Evolutionary conservation across 2,888 invertebrate genomes (phyloP), one percentile per base, ranked within the genome.

Genomic region (Hermaeophaga mercurialis): DNA sequence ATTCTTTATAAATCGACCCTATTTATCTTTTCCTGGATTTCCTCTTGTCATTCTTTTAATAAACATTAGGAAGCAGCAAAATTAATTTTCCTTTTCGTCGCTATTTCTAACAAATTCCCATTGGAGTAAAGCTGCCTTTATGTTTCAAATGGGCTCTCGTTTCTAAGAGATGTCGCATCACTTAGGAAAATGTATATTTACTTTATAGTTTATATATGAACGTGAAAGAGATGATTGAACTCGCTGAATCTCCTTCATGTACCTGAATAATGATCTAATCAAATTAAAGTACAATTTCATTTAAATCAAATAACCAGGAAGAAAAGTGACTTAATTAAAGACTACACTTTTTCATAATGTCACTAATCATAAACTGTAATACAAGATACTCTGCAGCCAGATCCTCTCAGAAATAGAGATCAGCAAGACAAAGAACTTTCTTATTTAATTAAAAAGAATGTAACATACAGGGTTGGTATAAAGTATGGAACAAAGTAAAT

Each of bases 1-100:
- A 58, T 61, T 59, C 55, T 58, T 61, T 58, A 57, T 59, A 59
- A 61, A 59, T 57, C 49, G 61, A 48, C 57, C 45, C 63, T 58
- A 60, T 60, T 60, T 60, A 59, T 59, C 60, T 56, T 54, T 46
- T 56, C 55, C 36, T 52, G 57, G 54, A 63, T 59, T 61, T 39
- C 54, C 53, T 54, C 43, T 45, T 57, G 61, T 58, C 63, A 58
- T 45, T 58, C 56, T 59, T 61, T 59, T 59, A 57, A 57, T 62
- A 55, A 59, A 62, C 59, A 58, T 59, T 54, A 54, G 45, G 56
- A 54, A 39, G 58, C 39, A 54, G 46, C 41, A 26, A 59, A 56
- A 59, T 62, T 58, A 62, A 57, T 62, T 56, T 49, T 45, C 39
- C 52, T 39, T 58, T 50, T 57, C 56, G 44, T 54, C 54, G 45